Evolutionary conservation across 2,888 invertebrate genomes (phyloP).

Genomic region (Xanthia togata): DNA sequence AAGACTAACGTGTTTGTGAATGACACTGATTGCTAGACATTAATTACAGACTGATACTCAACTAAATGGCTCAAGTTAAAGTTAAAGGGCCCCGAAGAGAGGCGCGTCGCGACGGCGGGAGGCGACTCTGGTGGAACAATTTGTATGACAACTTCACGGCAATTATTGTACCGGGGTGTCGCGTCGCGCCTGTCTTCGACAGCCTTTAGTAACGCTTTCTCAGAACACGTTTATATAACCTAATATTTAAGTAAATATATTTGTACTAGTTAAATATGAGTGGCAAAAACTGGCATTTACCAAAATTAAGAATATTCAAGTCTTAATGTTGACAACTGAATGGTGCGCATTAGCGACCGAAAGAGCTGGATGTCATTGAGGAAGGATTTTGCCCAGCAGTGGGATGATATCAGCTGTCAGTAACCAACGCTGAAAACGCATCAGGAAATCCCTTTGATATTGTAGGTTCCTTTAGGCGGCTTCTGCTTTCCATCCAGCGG

Average conservation of each 20-base stretch:
- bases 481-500: background rate
- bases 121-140: no score
- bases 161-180: no score
- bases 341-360: background rate
- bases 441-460: constrained; percentile 1
- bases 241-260: no score
- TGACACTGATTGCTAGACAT: constrained; percentile 26
- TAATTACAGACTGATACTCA: constrained; percentile 6
- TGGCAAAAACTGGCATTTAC: background rate
- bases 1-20: background rate
- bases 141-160: no score
- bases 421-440: background rate
- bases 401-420: no score
- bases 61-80: background rate
- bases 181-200: no score
- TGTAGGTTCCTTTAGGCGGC: background rate
- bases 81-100: background rate
- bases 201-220: background rate
- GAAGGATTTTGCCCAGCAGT: no score
- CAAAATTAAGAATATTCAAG: background rate
- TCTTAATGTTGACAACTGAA: background rate
- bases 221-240: background rate
- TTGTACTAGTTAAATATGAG: background rate
- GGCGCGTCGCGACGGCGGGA: no score
- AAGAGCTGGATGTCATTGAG: background rate